A percentile compares a stretch with the other conserved stretches of the same genome.
Evolutionary conservation across 1,140 invertebrate species (phyloP).

Genomic region (Bradynema listronoti): DNA sequence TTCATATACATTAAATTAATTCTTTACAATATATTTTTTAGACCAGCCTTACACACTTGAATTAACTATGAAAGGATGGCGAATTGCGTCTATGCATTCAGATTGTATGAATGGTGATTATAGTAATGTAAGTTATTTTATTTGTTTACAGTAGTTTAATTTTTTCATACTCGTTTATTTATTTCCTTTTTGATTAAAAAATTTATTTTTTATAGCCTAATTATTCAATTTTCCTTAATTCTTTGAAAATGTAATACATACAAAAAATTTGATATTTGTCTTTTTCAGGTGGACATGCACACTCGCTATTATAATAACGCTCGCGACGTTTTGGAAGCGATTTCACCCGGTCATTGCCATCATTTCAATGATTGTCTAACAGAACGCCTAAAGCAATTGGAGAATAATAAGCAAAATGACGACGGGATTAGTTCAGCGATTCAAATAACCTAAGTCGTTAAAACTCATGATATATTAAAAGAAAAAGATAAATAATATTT

Average conservation of each 20-base stretch:
- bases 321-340: conserved; percentile 35
- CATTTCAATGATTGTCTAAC: conserved; percentile 46
- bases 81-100: conserved; percentile 47
- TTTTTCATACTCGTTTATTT: conserved; percentile 2
- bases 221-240: not conserved
- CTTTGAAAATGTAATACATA: not conserved
- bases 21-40: too few species aligned
- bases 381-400: conserved; percentile 35
- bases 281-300: conserved; percentile 46
- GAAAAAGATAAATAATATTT: too few species aligned
- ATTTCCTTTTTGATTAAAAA: conserved; percentile 7
- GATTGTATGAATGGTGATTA: conserved; percentile 57
- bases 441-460: too few species aligned
- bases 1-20: too few species aligned
- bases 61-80: conserved; percentile 56
- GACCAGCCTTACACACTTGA: conserved; percentile 51
- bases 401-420: conserved; percentile 20
- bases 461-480: too few species aligned
- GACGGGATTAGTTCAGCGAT: too few species aligned
- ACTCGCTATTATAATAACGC: conserved; percentile 52
- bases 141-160: not conserved
- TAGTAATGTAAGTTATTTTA: conserved; percentile 28
- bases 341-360: conserved; percentile 31
- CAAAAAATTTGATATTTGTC: conserved; percentile 4
- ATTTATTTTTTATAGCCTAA: conserved; percentile 6